Conservation (phyloP, 2,113 vertebrate species). For the Chaetops frenatus region DNA sequence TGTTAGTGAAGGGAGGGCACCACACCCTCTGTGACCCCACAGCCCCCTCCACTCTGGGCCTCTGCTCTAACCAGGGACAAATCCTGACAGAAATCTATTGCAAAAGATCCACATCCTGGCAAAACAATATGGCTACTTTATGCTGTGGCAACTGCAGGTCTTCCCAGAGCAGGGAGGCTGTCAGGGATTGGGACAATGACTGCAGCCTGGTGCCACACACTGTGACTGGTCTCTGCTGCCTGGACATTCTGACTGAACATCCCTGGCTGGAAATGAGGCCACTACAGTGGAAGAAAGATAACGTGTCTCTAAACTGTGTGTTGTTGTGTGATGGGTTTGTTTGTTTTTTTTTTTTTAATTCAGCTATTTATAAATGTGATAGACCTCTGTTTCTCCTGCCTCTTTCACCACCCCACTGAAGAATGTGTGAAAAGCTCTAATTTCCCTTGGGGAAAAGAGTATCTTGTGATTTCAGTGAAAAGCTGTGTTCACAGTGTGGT, state of each 20-base stretch:
- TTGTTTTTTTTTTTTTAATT: neutral
- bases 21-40: rapidly evolving
- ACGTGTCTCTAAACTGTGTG: neutral
- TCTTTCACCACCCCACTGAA: conserved; percentile 27
- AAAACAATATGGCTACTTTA: neutral
- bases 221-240: rapidly evolving
- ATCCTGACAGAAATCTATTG: neutral
- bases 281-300: neutral
- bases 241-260: rapidly evolving
- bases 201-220: rapidly evolving
- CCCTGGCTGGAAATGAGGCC: neutral
- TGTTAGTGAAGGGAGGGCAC: neutral
- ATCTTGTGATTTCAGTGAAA: conserved; percentile 32
- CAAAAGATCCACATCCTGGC: neutral
- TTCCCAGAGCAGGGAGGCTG: neutral
- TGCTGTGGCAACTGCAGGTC: neutral
- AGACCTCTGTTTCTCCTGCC: conserved; percentile 29
- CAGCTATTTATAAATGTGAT: conserved; percentile 52
- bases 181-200: rapidly evolving
- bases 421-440: conserved; percentile 56
- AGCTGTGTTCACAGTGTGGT: neutral
- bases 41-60: neutral
- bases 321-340: neutral
- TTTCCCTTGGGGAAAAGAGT: conserved; percentile 46
- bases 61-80: neutral